Conservation (phyloP, 2,113 vertebrate species). For the Girardinichthys multiradiatus region DNA sequence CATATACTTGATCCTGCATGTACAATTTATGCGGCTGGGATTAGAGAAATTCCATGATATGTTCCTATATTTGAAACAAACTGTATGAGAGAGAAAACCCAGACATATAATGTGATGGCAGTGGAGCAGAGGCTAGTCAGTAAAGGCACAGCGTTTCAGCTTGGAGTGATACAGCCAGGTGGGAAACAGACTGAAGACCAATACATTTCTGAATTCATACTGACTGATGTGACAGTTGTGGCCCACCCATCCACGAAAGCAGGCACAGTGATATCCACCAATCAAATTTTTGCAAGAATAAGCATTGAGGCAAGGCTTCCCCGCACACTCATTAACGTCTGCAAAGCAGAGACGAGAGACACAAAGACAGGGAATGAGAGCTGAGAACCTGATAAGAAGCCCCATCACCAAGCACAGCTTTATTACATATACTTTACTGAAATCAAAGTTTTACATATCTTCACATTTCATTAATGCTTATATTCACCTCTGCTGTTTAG, state of each 20-base stretch:
- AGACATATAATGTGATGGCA: not conserved
- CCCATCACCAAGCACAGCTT: conserved; percentile 61
- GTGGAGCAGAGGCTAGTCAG: conserved; percentile 16
- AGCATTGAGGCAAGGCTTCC: conserved; percentile 94
- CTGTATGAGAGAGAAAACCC: not conserved
- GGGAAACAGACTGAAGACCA: conserved; percentile 19
- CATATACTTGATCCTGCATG: no score
- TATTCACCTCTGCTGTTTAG: not conserved
- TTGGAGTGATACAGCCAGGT: conserved; percentile 8
- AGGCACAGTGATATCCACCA: conserved; percentile 99
- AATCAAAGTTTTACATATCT: not conserved
- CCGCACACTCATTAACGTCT: conserved; percentile 97
- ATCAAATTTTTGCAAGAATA: conserved; percentile 99
- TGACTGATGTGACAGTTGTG: conserved; percentile 96
- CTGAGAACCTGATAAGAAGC: conserved; percentile 59
- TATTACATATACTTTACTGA: fast-evolving
- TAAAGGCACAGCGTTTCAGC: not conserved
- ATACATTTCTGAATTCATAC: conserved; percentile 78
- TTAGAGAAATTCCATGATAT: no score
- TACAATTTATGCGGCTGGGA: no score
- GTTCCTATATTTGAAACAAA: no score
- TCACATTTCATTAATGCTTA: not conserved
- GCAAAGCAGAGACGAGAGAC: conserved; percentile 74
- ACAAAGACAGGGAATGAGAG: conserved; percentile 46
- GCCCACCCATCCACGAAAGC: conserved; percentile 95